Evolutionary conservation across 2,113 vertebrate species (phyloP).

Genomic region (Tenrec ecaudatus): DNA sequence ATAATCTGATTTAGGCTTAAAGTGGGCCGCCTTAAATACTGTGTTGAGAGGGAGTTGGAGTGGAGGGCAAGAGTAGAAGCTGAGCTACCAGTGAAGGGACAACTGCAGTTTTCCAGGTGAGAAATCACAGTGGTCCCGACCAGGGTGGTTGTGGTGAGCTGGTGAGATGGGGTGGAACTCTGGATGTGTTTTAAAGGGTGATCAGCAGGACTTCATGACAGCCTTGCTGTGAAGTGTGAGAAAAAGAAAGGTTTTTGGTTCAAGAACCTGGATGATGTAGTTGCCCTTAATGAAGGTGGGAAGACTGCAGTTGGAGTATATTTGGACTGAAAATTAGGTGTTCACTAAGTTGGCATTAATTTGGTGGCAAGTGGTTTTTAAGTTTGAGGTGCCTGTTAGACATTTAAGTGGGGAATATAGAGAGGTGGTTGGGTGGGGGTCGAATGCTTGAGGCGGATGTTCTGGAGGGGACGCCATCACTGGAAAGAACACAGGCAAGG

Average conservation of each 20-base stretch:
- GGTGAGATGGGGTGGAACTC: neutral
- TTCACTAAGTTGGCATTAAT: neutral
- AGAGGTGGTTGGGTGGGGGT: neutral
- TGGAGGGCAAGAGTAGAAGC: neutral
- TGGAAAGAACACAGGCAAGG: neutral
- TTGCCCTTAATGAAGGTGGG: neutral
- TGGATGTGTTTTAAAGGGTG: neutral
- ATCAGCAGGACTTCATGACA: neutral
- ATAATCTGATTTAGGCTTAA: neutral
- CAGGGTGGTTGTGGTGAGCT: neutral
- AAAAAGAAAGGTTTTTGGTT: neutral
- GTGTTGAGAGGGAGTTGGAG: neutral
- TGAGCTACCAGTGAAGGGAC: neutral
- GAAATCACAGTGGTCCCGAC: neutral
- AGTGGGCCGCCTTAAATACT: neutral
- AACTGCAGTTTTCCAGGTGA: rapidly evolving
- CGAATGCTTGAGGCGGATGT: neutral
- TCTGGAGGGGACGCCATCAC: neutral
- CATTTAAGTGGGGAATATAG: neutral
- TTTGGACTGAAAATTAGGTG: neutral
- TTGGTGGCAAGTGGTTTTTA: neutral
- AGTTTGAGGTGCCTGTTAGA: neutral
- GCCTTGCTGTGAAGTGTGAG: neutral
- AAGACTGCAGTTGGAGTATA: neutral
- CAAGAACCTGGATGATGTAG: neutral